Percentiles rank a stretch among this genome's conserved stretches.
Conservation (phyloP, 92 coral and sea anemone genomes). For the Zoanthus sociatus region DNA sequence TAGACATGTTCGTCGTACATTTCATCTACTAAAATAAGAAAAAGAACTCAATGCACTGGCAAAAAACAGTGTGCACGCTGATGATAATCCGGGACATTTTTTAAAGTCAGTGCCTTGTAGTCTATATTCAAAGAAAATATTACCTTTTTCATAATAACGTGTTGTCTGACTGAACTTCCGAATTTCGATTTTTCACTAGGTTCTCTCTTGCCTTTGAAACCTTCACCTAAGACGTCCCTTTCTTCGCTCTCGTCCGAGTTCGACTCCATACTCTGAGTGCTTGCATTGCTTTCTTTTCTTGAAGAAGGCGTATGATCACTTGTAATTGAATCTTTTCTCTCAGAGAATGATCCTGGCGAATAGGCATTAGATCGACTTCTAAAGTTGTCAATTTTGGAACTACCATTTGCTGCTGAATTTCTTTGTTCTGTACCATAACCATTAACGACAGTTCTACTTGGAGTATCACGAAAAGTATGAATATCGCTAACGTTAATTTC, state of each 20-base stretch:
- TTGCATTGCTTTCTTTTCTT: conserved; percentile 83
- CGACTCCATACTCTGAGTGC: conserved; percentile 85
- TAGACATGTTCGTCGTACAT: too few species aligned
- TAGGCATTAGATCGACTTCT: conserved; percentile 10
- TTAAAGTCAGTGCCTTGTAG: too few species aligned
- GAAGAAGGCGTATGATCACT: conserved; percentile 44
- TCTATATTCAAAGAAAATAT: neutral
- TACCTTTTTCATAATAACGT: conserved; percentile 80
- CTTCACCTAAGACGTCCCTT: conserved; percentile 73
- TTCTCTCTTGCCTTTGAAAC: conserved; percentile 65
- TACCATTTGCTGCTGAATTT: conserved; percentile 39
- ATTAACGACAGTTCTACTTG: conserved; percentile 25
- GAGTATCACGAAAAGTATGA: neutral
- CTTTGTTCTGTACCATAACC: neutral
- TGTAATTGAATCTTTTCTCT: conserved; percentile 66
- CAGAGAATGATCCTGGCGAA: conserved; percentile 3
- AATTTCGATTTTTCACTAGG: conserved; percentile 67
- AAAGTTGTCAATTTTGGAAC: conserved; percentile 33
- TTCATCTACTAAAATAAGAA: too few species aligned
- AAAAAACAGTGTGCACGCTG: too few species aligned
- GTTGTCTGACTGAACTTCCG: conserved; percentile 76
- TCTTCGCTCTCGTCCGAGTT: conserved; percentile 88
- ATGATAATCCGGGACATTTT: too few species aligned
- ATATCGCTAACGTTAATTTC: neutral
- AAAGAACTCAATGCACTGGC: too few species aligned